Evolutionary conservation across 1,140 invertebrate species (phyloP).

Genomic region (Manduca sexta): DNA sequence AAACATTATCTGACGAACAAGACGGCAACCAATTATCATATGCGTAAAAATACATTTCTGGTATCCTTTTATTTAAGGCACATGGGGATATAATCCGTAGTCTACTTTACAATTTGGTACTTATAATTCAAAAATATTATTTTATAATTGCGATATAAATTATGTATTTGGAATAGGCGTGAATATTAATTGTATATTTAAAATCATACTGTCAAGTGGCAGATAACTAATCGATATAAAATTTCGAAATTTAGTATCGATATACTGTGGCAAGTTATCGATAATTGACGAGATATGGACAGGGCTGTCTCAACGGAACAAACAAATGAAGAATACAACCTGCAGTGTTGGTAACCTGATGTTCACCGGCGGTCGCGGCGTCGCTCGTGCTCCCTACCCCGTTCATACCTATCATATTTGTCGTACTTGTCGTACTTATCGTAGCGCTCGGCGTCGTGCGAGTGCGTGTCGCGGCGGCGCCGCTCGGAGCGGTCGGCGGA

Average conservation of each 20-base stretch:
- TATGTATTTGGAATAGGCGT: background rate
- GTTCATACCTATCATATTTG: slow-evolving; percentile 53
- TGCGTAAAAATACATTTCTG: slow-evolving; percentile 9
- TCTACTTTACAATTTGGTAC: too few species aligned
- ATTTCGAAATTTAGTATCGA: too few species aligned
- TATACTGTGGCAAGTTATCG: too few species aligned
- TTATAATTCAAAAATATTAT: too few species aligned
- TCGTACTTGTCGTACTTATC: slow-evolving; percentile 23
- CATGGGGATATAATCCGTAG: too few species aligned
- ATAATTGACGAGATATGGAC: too few species aligned
- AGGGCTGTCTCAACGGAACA: background rate
- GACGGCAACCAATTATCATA: too few species aligned
- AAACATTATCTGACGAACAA: too few species aligned
- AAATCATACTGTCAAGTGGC: too few species aligned
- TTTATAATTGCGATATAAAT: too few species aligned
- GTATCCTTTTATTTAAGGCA: slow-evolving; percentile 4
- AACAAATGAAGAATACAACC: slow-evolving; percentile 51
- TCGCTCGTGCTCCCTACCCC: slow-evolving; percentile 48
- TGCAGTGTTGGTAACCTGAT: slow-evolving; percentile 47
- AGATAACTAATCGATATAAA: too few species aligned
- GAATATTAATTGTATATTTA: too few species aligned
- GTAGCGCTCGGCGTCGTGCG: slow-evolving; percentile 42
- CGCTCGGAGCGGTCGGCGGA: slow-evolving; percentile 43
- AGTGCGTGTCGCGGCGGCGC: slow-evolving; percentile 40
- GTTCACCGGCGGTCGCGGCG: slow-evolving; percentile 55